A percentile compares a stretch with the other conserved stretches of the same genome.
These are phyloP conservation scores for Atethmia centrago DNA, from an alignment of 2,888 invertebrate species.

Conservation along the genomic window DNA sequence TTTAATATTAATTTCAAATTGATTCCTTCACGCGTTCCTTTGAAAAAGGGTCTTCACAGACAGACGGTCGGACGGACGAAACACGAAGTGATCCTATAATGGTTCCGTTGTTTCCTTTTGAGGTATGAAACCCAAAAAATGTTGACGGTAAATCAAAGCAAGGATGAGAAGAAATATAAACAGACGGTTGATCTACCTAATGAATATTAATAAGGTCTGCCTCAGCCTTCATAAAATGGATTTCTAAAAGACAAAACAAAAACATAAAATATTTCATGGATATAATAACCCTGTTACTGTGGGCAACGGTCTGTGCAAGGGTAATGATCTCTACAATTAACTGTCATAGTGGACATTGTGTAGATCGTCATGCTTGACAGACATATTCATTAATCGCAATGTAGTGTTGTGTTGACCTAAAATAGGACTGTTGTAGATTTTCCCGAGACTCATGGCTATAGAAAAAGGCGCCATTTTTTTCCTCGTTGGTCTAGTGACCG, in stretches of 20 bases:
- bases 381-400: neutral
- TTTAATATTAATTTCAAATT: too few relatives aligned
- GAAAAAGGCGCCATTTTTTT: too few relatives aligned
- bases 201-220: conserved; percentile 47
- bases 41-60: too few relatives aligned
- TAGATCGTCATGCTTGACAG: too few relatives aligned
- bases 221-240: conserved; percentile 5
- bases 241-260: conserved; percentile 11
- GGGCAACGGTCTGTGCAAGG: neutral
- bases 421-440: too few relatives aligned
- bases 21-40: too few relatives aligned
- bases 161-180: conserved; percentile 24
- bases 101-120: too few relatives aligned
- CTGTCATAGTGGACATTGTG: neutral
- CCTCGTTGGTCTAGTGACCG: too few relatives aligned
- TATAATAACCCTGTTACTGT: neutral
- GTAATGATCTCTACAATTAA: neutral
- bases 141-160: conserved; percentile 16
- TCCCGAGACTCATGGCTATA: too few relatives aligned
- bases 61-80: too few relatives aligned
- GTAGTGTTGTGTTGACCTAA: neutral
- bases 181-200: conserved; percentile 27
- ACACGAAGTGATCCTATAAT: too few relatives aligned
- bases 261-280: neutral
- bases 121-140: neutral